Conservation (phyloP, 2,888 invertebrate genomes). For the Congeria kusceri region DNA sequence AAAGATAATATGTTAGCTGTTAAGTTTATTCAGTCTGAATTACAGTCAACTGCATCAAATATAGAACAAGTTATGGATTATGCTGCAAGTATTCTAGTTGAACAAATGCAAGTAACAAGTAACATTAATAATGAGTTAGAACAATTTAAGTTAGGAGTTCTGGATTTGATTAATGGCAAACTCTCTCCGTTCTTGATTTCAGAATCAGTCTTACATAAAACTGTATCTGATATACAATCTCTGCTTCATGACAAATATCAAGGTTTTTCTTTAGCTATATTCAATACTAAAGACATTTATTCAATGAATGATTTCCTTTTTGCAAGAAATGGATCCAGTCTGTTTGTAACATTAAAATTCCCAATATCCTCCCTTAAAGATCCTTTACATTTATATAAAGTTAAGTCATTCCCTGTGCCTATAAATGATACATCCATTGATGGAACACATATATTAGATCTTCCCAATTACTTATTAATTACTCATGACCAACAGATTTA, state of each 20-base stretch:
- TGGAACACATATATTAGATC: slow-evolving; percentile 53
- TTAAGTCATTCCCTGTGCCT: slow-evolving; percentile 51
- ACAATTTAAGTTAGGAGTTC: slow-evolving; percentile 9
- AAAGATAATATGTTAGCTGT: slow-evolving; percentile 37
- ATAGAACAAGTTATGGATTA: slow-evolving; percentile 24
- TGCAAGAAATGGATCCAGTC: slow-evolving; percentile 20
- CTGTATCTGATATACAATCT: slow-evolving; percentile 11
- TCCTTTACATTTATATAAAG: slow-evolving; percentile 38
- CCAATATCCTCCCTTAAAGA: slow-evolving; percentile 38
- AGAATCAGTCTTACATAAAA: slow-evolving; percentile 5
- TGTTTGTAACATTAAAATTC: slow-evolving; percentile 41
- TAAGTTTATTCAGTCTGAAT: slow-evolving; percentile 11
- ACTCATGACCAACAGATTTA: slow-evolving; percentile 27
- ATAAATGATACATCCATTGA: slow-evolving; percentile 45
- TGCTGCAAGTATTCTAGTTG: slow-evolving; percentile 9
- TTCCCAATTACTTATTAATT: slow-evolving; percentile 30
- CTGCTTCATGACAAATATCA: slow-evolving; percentile 23
- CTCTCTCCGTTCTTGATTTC: slow-evolving; percentile 28
- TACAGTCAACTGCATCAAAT: background rate
- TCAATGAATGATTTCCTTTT: slow-evolving; percentile 17
- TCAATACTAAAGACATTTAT: slow-evolving; percentile 12
- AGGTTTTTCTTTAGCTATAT: slow-evolving; percentile 29
- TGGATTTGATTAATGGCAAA: slow-evolving; percentile 22
- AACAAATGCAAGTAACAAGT: slow-evolving; percentile 19
- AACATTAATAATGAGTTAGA: slow-evolving; percentile 19